These are phyloP conservation scores for Gila robusta DNA, from an alignment of 2,797 vertebrate species.

Conservation along the genomic window DNA sequence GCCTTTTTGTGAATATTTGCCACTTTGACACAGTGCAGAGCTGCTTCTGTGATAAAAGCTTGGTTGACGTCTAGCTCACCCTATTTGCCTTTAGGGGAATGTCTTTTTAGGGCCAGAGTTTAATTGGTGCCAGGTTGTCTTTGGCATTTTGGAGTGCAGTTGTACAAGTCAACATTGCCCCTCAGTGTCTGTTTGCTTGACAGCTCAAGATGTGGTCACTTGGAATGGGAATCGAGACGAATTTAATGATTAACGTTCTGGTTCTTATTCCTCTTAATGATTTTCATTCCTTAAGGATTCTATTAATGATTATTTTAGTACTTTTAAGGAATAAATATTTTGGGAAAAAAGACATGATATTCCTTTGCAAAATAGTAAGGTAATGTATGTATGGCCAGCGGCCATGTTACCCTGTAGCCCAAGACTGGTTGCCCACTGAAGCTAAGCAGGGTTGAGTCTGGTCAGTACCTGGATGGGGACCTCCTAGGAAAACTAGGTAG, in stretches of 20 bases:
- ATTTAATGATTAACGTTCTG: not conserved
- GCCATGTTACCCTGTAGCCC: too few relatives aligned
- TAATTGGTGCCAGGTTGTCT: conserved; percentile 62
- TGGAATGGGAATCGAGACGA: not conserved
- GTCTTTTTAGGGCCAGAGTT: conserved; percentile 49
- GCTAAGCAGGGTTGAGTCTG: too few relatives aligned
- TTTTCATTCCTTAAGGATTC: not conserved
- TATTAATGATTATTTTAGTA: not conserved
- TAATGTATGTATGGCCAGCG: too few relatives aligned
- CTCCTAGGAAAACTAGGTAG: too few relatives aligned
- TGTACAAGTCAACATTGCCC: conserved; percentile 46
- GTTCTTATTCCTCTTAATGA: not conserved
- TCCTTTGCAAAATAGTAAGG: too few relatives aligned
- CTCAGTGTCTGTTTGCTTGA: conserved; percentile 49
- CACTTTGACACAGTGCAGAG: conserved; percentile 61
- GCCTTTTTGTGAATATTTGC: conserved; percentile 63
- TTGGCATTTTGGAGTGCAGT: conserved; percentile 44
- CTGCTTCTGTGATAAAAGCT: conserved; percentile 60
- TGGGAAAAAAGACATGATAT: not conserved
- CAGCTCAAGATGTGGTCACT: conserved; percentile 37
- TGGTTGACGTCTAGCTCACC: conserved; percentile 59
- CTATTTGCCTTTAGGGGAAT: conserved; percentile 58
- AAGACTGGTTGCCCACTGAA: too few relatives aligned
- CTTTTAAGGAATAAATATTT: not conserved
- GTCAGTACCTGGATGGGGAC: too few relatives aligned